Conservation (phyloP, 2,888 invertebrate genomes). For the Himalopsyche tibetana region DNA sequence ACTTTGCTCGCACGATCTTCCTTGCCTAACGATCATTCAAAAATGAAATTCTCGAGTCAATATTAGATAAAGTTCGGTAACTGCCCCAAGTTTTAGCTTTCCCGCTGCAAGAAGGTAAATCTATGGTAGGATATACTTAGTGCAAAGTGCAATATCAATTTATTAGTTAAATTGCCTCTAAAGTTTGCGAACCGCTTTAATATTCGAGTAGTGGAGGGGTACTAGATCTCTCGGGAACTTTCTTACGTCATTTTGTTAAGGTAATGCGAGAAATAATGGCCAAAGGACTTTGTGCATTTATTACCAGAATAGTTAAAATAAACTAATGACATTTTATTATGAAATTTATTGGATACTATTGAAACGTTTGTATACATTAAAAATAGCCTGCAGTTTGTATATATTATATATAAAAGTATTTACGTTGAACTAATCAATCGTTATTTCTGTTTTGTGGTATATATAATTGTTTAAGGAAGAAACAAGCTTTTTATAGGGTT, state of each 20-base stretch:
- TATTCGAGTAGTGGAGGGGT: not conserved
- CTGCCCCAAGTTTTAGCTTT: conserved; percentile 20
- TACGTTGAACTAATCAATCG: too few species aligned
- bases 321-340: not conserved
- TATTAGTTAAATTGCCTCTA: conserved; percentile 34
- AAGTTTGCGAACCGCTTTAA: conserved; percentile 29
- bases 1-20: not conserved
- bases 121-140: conserved; percentile 27
- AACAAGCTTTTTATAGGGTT: too few species aligned
- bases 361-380: too few species aligned
- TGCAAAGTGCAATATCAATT: conserved; percentile 34
- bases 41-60: conserved; percentile 26
- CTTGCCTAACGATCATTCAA: conserved; percentile 13
- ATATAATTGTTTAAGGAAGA: too few species aligned
- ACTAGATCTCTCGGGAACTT: conserved; percentile 16
- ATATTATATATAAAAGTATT: too few species aligned
- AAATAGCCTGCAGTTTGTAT: too few species aligned
- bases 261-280: conserved; percentile 2
- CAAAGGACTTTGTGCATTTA: not conserved
- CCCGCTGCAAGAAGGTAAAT: conserved; percentile 31
- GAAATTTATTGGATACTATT: too few species aligned
- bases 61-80: conserved; percentile 8
- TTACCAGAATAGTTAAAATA: not conserved
- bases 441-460: too few species aligned
- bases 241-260: conserved; percentile 31